These are phyloP conservation scores for Botia kubotai DNA, from an alignment of 2,797 vertebrate species.

Conservation along the genomic window DNA sequence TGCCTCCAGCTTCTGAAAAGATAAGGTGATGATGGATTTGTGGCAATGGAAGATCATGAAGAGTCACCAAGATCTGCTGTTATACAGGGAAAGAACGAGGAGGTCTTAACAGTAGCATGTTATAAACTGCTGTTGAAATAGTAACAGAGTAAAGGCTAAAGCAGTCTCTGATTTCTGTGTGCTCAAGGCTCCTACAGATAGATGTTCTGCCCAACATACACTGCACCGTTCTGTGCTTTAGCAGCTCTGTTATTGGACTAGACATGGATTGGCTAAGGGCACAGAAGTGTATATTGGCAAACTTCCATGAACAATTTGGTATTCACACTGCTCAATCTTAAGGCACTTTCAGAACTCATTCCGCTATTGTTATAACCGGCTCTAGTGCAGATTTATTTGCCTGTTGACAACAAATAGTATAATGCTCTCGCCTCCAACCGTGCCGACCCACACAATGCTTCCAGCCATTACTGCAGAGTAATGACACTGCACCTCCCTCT, in stretches of 20 bases:
- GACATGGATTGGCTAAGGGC: not conserved
- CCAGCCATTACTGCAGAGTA: not conserved
- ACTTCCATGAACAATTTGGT: not conserved
- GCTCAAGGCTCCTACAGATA: not conserved
- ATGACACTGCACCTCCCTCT: not conserved
- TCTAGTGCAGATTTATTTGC: not conserved
- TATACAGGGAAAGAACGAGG: not conserved
- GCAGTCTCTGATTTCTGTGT: not conserved
- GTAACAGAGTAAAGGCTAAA: not conserved
- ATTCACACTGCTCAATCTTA: not conserved
- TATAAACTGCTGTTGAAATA: not conserved
- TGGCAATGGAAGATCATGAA: not conserved
- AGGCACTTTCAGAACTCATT: not conserved
- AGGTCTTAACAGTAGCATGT: not conserved
- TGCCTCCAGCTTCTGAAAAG: not conserved
- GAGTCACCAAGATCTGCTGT: not conserved
- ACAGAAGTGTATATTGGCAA: not conserved
- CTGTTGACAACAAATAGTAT: not conserved
- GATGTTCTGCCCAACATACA: not conserved
- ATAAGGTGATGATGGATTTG: not conserved
- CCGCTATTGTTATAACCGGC: not conserved
- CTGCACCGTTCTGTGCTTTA: not conserved
- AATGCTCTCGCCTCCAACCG: not conserved
- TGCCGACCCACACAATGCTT: not conserved
- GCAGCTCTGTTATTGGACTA: not conserved